Base-by-base conservation (phyloP, 2,113 vertebrate species). In the Mastomys coucha region DNA sequence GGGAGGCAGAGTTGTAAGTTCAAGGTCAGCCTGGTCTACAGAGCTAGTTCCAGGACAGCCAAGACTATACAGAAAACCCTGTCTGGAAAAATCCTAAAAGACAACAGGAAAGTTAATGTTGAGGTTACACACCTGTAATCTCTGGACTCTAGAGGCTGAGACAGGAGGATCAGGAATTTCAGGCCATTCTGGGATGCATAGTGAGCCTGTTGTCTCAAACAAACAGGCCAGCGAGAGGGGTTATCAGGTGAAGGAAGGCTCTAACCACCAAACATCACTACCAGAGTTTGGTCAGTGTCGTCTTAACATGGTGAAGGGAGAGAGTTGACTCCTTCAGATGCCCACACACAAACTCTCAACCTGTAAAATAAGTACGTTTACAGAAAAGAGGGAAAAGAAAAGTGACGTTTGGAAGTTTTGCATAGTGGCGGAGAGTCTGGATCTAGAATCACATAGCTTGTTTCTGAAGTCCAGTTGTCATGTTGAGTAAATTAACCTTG, bases 401-500 rank as follows among this genome's bases (percentile, higher is more conserved):
- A 9, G 45, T 49, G 39, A 60, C 33, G 33, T 63, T 76, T 76
- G 73, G 33, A 60, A 77, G 76, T 86, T 58, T 77, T 53, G 19
- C 42, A 0, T 82, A 12, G 63, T 56, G 20, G 22, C 16, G 19
- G 16, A 91, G 84, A 90, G 49, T 24, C 81, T 81, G 33, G 28
- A 53, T 91, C 67, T 72, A 65, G 33, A 95, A 16, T 80, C 58
- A 65, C 33, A 72, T 49, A 76, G 26, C 42, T 91, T 16, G 51
- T 73, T 72, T 26, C 39, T 73, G 65, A 86, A n/a, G 70, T 93
- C 69, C 45, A 92, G 1, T 13, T 87, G 24, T 85, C n/a, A 69
- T 19, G 20, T 81, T 84, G 69, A 67, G 73, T 53, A 91, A 73
- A 73, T 96, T 65, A 88, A 86, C n/a, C 53, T 92, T 85, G 92